phyloP scores from a whole-genome alignment of 2,888 invertebrate genomes.

The Allacma fusca region DNA sequence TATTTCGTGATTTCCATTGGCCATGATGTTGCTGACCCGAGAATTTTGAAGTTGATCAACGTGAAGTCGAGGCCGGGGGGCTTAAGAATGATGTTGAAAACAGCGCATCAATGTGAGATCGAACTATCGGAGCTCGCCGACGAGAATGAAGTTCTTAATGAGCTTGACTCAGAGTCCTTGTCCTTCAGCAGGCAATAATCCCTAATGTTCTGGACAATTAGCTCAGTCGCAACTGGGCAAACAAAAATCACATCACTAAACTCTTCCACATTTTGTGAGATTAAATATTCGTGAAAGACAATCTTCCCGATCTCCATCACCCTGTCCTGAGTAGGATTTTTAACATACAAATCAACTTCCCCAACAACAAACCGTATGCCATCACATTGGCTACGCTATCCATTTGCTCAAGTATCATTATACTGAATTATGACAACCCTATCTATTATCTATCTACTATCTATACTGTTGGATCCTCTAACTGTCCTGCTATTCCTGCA shows the following conservation, averaged over 20 bases:
- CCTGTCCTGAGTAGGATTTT: background rate
- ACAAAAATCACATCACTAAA: conserved; percentile 63
- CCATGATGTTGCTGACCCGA: background rate
- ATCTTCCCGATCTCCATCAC: background rate
- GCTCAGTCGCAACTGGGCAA: conserved; percentile 90
- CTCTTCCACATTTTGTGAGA: conserved; percentile 16
- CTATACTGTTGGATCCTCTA: too few relatives aligned
- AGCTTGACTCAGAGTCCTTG: conserved; percentile 35
- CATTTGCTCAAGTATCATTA: conserved; percentile 27
- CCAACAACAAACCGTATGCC: background rate
- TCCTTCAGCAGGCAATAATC: conserved; percentile 70
- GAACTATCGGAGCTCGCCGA: conserved; percentile 45
- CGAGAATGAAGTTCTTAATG: conserved; percentile 39
- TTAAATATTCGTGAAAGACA: background rate
- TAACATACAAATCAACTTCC: background rate
- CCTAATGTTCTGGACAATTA: conserved; percentile 96
- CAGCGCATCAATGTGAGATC: conserved; percentile 43
- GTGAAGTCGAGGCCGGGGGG: background rate
- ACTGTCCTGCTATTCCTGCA: background rate
- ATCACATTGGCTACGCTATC: conserved; percentile 25
- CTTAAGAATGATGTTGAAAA: background rate
- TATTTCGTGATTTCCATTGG: background rate
- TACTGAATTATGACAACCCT: background rate
- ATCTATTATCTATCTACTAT: background rate
- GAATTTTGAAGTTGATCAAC: background rate